Evolutionary conservation across 2,797 vertebrate genomes (phyloP).

Genomic region (Dryobates pubescens): DNA sequence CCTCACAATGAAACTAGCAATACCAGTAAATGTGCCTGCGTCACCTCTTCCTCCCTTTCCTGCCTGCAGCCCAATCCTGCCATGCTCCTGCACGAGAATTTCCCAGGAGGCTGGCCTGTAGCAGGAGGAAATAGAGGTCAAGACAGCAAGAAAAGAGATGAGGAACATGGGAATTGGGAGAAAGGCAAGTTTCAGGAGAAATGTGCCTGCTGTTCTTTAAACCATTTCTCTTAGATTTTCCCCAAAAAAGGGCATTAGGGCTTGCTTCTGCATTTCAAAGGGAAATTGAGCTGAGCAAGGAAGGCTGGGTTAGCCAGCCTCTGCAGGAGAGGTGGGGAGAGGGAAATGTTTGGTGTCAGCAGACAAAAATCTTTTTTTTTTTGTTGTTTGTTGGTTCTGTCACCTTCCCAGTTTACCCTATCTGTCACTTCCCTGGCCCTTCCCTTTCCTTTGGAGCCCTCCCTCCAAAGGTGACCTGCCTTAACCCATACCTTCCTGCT

Average conservation of each 20-base stretch:
- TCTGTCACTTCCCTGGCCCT: background rate
- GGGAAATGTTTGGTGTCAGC: background rate
- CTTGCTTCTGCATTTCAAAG: background rate
- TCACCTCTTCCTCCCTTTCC: background rate
- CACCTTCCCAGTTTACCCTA: background rate
- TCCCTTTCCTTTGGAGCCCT: background rate
- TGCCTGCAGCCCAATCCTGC: background rate
- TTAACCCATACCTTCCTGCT: background rate
- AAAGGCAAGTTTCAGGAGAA: background rate
- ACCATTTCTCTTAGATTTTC: background rate
- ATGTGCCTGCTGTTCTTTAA: background rate
- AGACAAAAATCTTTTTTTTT: background rate
- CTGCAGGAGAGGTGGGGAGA: background rate
- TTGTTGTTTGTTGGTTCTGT: background rate
- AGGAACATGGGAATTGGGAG: background rate
- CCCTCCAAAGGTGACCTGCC: background rate
- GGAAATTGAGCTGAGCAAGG: background rate
- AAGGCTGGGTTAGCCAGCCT: background rate
- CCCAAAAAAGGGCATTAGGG: background rate
- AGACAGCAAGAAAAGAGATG: background rate
- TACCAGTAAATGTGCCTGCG: background rate
- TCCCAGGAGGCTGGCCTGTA: background rate
- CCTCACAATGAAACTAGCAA: background rate
- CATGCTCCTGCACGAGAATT: background rate
- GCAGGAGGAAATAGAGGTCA: background rate